Evolutionary conservation across 2,113 vertebrate genomes (phyloP), one percentile per base, ranked within the genome.

Genomic region (Camelus dromedarius): DNA sequence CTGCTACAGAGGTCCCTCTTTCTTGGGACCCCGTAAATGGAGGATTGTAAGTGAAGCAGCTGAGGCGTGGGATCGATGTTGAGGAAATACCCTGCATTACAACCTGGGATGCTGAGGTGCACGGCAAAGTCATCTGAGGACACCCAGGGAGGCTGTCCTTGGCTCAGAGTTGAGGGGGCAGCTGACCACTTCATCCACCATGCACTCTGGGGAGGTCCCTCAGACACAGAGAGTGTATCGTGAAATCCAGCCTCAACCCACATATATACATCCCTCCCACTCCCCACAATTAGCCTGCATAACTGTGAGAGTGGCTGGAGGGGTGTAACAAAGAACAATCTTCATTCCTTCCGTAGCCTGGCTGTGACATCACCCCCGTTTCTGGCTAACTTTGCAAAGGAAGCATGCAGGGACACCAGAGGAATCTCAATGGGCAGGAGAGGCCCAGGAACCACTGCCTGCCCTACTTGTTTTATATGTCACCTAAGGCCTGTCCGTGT

Each of bases 181-280:
- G 30, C 42, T 11, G 4, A 69, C 3, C 3, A 56, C 3, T 60
- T 58, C 22, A 19, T 73, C 58, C 16, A 14, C 7, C 35, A 72
- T 5, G 38, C 50, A 85, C 52, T 0, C n/a, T 15, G 58, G 67
- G 18, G 93, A n/a, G 60, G 50, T 54, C 12, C 88, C 82, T 70
- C 46, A 58, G 18, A 84, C 64, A 73, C 84, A 46, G 56, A 6
- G 76, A 20, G 18, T 28, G 48, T 69, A 50, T 3, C 54, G 66
- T 73, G 64, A 82, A 90, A 46, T 2, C 88, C 97, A 97, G 96
- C 92, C 97, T 69, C 64, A 96, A 48, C 15, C 93, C 90, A 96
- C 38, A 89, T 2, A 13, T 11, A 0, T 58, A 26, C 80, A 73
- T 85, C 89, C 9, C 60, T 19, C 91, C 91, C 91, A 93, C 50